phyloP scores from a whole-genome alignment of 2,888 invertebrate genomes.

The Micropterix aruncella region DNA sequence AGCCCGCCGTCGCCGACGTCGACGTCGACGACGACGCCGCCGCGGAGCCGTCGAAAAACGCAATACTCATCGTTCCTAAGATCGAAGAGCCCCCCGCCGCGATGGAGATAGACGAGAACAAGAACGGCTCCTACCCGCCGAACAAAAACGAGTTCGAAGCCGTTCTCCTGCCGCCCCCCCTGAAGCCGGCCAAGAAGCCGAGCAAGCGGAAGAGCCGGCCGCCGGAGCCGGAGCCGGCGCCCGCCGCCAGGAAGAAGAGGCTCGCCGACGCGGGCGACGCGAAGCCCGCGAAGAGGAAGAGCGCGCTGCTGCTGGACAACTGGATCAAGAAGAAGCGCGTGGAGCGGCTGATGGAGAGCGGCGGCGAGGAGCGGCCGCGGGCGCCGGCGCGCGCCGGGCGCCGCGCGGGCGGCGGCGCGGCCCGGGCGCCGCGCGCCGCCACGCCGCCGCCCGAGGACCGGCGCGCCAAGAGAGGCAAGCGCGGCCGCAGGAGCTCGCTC shows the following conservation, averaged over 20 bases:
- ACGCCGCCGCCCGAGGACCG: conserved; percentile 4
- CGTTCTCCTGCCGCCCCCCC: conserved; percentile 1
- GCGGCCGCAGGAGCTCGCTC: conserved; percentile 21
- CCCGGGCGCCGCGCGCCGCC: conserved; percentile 3
- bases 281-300: conserved; percentile 24
- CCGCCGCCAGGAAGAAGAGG: conserved; percentile 18
- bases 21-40: conserved; percentile 33
- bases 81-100: conserved; percentile 6
- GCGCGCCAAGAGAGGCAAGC: conserved; percentile 18
- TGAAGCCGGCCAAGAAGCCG: conserved; percentile 11
- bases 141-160: conserved; percentile 4
- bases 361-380: conserved; percentile 14
- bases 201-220: conserved; percentile 14
- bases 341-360: conserved; percentile 33
- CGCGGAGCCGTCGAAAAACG: no score
- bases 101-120: no score
- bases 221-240: conserved; percentile 11
- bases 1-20: conserved; percentile 37
- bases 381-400: conserved; percentile 11
- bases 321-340: conserved; percentile 42
- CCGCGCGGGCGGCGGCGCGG: conserved; percentile 6
- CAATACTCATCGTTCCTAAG: conserved; percentile 15
- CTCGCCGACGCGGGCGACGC: conserved; percentile 12
- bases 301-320: conserved; percentile 37
- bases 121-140: no score